A percentile compares a stretch with the other conserved stretches of the same genome.
These are phyloP conservation scores for Oxystoma pomonae DNA, from an alignment of 2,888 invertebrate genomes.

Conservation along the genomic window DNA sequence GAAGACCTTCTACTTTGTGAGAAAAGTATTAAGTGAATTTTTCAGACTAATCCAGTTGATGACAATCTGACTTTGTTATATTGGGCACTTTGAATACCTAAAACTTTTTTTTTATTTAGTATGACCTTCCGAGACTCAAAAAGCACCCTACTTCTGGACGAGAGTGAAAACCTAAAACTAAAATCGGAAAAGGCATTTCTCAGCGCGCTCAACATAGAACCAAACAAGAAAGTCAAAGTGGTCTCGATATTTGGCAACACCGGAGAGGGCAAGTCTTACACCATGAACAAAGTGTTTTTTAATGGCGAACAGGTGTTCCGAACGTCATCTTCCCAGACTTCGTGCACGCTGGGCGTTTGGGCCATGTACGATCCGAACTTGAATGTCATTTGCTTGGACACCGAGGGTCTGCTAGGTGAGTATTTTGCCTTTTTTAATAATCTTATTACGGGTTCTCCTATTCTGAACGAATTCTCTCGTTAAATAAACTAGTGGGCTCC, in stretches of 20 bases:
- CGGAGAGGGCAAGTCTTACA: conserved; percentile 78
- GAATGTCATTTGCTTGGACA: conserved; percentile 69
- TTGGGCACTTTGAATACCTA: not conserved
- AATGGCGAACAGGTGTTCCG: conserved; percentile 59
- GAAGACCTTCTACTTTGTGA: no score
- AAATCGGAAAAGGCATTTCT: conserved; percentile 54
- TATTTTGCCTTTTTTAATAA: not conserved
- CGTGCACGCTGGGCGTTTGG: conserved; percentile 77
- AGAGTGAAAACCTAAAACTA: conserved; percentile 57
- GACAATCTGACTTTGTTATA: no score
- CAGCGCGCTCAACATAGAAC: conserved; percentile 48
- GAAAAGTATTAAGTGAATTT: not conserved
- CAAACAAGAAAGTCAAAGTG: conserved; percentile 60
- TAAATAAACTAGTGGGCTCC: no score
- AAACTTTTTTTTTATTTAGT: conserved; percentile 5
- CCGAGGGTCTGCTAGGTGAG: conserved; percentile 70
- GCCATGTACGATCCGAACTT: conserved; percentile 64
- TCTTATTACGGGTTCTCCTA: no score
- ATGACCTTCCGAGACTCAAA: conserved; percentile 4
- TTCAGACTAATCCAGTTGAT: no score
- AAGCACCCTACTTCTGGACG: conserved; percentile 60
- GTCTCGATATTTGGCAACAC: conserved; percentile 82
- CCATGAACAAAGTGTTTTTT: conserved; percentile 68
- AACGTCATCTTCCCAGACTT: conserved; percentile 62
- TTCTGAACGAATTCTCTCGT: no score